Evolutionary conservation across 2,888 invertebrate genomes (phyloP), one percentile per base, ranked within the genome.

Genomic region (Hypercompe scribonia): DNA sequence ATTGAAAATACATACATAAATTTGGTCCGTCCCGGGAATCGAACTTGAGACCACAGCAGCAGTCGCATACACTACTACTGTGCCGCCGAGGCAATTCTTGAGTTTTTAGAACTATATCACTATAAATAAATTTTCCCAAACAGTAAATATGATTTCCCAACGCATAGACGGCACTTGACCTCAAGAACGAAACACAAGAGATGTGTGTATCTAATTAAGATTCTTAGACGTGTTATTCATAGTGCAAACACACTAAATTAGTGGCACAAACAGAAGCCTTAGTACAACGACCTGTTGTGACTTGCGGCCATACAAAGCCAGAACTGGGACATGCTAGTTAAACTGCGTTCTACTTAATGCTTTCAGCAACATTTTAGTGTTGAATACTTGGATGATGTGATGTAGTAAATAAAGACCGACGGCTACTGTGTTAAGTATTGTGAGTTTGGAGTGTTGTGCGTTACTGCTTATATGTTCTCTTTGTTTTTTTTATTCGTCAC

Each of bases 221-320:
- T 63, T 31, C 36, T 64, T 68, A 72, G 68, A 72, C 72, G 42
- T 33, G 68, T 74, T 80, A 74, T 74, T 81, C 71, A 74, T n/a
- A 68, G 61, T 64, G 58, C 42, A 77, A 64, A 70, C 73, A 76
- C 65, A 65, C 67, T 65, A 64, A 74, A 72, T 72, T 66, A 63
- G 61, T 63, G 39, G 39, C 24, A 61, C 80, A 73, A 76, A 83
- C 82, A 84, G 83, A 82, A 84, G 79, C 83, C 82, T 73, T 78
- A 84, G 81, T 74, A 75, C 81, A 70, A 50, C 74, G 82, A 76
- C 84, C 84, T 76, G 82, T 75, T 61, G 77, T 75, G 18, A 75
- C 21, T n/a, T 67, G 75, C 73, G 68, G 71, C 72, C 70, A 71
- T 71, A 84, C 76, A 83, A 83, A 79, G 69, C 70, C 69, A 65